Conservation (phyloP, 2,797 vertebrate genomes). For the Natrix natrix region DNA sequence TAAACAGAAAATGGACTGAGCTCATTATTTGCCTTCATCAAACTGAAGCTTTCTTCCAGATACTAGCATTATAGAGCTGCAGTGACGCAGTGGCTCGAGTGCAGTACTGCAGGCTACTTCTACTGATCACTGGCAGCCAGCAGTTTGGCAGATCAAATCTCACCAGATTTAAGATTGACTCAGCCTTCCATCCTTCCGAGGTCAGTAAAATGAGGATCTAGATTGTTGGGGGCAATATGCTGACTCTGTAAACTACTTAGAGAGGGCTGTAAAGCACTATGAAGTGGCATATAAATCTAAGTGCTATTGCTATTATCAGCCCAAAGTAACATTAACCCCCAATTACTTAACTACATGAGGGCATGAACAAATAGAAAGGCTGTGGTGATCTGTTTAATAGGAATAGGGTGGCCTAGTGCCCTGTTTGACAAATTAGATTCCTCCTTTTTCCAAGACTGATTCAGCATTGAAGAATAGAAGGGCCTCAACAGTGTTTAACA, state of each 20-base stretch:
- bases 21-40: not conserved
- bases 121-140: too few relatives aligned
- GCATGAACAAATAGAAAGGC: not conserved
- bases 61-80: not conserved
- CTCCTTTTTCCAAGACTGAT: not conserved
- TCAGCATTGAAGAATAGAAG: not conserved
- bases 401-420: not conserved
- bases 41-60: slow-evolving; percentile 2
- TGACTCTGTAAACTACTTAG: too few relatives aligned
- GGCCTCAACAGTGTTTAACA: not conserved
- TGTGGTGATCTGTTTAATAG: not conserved
- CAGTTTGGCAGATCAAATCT: too few relatives aligned
- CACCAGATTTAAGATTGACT: too few relatives aligned
- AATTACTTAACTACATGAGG: not conserved
- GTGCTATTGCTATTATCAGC: not conserved
- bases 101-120: too few relatives aligned
- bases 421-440: not conserved
- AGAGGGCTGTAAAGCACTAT: too few relatives aligned
- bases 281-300: too few relatives aligned
- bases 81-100: too few relatives aligned
- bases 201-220: too few relatives aligned
- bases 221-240: too few relatives aligned
- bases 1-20: not conserved
- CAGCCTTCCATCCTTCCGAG: too few relatives aligned
- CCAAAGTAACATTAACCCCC: not conserved